These are phyloP conservation scores for Nasonovia ribisnigri DNA, from an alignment of 2,888 invertebrate species.

Conservation along the genomic window DNA sequence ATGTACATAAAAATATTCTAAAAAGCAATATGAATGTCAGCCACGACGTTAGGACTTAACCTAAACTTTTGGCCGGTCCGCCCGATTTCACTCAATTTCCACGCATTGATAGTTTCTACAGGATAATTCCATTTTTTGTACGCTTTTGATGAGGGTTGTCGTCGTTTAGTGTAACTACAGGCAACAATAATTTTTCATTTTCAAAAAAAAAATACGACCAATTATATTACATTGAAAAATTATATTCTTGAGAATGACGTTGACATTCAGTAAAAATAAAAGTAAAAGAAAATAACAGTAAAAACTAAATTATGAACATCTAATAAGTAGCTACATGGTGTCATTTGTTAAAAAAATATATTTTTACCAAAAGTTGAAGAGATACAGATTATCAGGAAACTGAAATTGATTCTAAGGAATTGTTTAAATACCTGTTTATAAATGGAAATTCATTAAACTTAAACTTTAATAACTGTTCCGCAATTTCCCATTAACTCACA, in stretches of 20 bases:
- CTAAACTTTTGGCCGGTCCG: neutral
- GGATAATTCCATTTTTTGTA: conserved; percentile 2
- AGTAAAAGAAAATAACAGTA: too few species aligned
- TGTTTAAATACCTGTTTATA: neutral
- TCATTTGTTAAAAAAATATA: neutral
- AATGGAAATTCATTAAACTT: too few species aligned
- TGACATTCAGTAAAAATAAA: neutral
- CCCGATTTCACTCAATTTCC: neutral
- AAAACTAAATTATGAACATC: neutral
- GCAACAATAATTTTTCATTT: neutral
- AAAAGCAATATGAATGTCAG: neutral
- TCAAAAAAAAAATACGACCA: neutral
- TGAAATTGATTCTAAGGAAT: neutral
- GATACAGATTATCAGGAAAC: neutral
- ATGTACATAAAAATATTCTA: neutral
- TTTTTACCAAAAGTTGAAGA: neutral
- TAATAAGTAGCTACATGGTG: neutral
- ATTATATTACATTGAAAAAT: neutral
- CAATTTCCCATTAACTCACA: too few species aligned
- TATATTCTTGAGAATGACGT: neutral
- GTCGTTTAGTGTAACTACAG: neutral
- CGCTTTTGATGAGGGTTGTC: neutral
- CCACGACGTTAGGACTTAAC: neutral
- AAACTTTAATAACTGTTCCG: too few species aligned
- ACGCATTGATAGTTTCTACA: neutral